These are phyloP conservation scores for Coregonus suidteri DNA, from an alignment of 2,797 vertebrate genomes.

Conservation along the genomic window DNA sequence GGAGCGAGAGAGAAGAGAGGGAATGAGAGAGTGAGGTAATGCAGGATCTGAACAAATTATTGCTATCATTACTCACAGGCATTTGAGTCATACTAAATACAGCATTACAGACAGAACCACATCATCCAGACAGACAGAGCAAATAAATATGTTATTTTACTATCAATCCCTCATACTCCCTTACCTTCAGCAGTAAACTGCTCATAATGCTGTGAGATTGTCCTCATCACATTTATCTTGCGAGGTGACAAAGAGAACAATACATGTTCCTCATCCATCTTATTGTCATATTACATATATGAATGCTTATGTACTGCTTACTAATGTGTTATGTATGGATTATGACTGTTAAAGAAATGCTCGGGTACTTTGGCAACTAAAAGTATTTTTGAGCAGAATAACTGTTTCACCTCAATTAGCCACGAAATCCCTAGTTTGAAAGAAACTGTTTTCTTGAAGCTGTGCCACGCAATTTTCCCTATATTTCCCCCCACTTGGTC, in stretches of 20 bases:
- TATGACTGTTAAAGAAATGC: not conserved
- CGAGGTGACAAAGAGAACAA: not conserved
- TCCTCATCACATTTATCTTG: conserved; percentile 1
- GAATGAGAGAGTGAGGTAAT: conserved; percentile 22
- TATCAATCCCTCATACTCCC: not conserved
- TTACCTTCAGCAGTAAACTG: conserved; percentile 8
- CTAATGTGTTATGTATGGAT: not conserved
- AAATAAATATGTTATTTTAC: conserved; percentile 33
- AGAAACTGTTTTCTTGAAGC: too few species aligned
- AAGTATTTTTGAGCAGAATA: too few species aligned
- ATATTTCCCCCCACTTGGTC: too few species aligned
- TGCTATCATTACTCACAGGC: conserved; percentile 28
- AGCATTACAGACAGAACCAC: conserved; percentile 34
- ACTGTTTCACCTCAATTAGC: too few species aligned
- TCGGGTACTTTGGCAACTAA: too few species aligned
- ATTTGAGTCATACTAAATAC: conserved; percentile 27
- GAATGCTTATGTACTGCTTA: not conserved
- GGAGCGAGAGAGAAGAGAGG: not conserved
- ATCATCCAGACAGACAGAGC: conserved; percentile 12
- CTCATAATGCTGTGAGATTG: not conserved
- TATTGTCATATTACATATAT: not conserved
- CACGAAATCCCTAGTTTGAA: too few species aligned
- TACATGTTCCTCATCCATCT: not conserved
- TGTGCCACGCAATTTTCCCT: too few species aligned
- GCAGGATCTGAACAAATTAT: conserved; percentile 37